Evolutionary conservation across 2,113 vertebrate genomes (phyloP), one percentile per base, ranked within the genome.

Genomic region (Dendropsophus ebraccatus): DNA sequence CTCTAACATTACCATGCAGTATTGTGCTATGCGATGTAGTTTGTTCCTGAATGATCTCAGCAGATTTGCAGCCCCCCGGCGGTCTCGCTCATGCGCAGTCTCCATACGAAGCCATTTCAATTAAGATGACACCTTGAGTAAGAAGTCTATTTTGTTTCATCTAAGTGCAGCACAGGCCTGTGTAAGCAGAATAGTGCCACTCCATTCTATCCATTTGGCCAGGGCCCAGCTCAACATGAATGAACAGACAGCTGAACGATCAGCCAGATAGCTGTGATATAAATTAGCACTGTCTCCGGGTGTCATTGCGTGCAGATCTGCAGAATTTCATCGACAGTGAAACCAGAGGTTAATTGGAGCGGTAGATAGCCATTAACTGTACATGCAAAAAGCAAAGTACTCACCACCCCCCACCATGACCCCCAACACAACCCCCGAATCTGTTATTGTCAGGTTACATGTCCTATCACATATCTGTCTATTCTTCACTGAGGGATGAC

Each of bases 201-300:
- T 87, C 88, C 89, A 88, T 8, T 16, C 87, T 91, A 90, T 88
- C 92, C 25, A 83, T 77, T 83, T 93, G 91, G 89, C 91, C 90
- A 7, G 0, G 83, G 82, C 17, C 91, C 90, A 91, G 88, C 76
- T 88, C 89, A 87, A 87, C 89, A 88, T 93, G 91, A 90, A 83
- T 88, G 60, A 54, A 41, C 85, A 88, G 87, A 87, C 87, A 87
- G 87, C 87, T 81, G 81, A 85, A 88, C 88, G 89, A 90, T 80
- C 88, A 86, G 73, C 88, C 81, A 87, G 60, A 89, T 87, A 73
- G 88, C 88, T 91, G 89, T 82, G 90, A 91, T 87, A 81, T 88
- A 90, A 50, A 56, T 84, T 23, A 85, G 89, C 28, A 67, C 88
- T 87, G n/a, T 88, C 65, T 79, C 65, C 90, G 88, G 90, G 88